Conservation (phyloP, 2,113 vertebrate species). For the Tupaia tana region DNA sequence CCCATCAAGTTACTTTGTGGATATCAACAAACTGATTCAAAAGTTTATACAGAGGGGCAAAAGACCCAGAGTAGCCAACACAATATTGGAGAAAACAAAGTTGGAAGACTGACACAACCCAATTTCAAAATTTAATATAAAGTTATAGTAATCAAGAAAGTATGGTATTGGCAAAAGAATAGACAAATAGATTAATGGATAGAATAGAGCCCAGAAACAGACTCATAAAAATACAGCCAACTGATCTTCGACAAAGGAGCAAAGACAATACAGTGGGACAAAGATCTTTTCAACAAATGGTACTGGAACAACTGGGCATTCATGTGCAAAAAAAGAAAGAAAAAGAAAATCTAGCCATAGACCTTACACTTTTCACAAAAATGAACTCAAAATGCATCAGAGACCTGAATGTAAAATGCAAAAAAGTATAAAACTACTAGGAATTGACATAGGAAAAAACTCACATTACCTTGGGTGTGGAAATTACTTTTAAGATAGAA, state of each 20-base stretch:
- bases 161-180: background rate
- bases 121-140: background rate
- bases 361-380: background rate
- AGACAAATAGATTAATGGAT: background rate
- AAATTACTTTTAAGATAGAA: background rate
- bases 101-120: background rate
- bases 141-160: background rate
- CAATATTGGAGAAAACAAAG: background rate
- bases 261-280: background rate
- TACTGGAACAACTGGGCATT: background rate
- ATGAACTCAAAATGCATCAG: background rate
- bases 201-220: background rate
- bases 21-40: background rate
- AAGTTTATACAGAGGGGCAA: background rate
- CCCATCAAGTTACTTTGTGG: background rate
- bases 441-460: background rate
- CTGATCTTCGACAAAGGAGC: background rate
- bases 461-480: background rate
- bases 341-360: background rate
- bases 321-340: background rate
- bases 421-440: background rate
- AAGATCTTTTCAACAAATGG: background rate
- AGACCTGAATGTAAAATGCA: background rate
- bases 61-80: background rate
- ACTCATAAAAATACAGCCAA: background rate